Evolutionary conservation across 2,797 vertebrate species (phyloP).

Genomic region (Petrocephalus sullivani): DNA sequence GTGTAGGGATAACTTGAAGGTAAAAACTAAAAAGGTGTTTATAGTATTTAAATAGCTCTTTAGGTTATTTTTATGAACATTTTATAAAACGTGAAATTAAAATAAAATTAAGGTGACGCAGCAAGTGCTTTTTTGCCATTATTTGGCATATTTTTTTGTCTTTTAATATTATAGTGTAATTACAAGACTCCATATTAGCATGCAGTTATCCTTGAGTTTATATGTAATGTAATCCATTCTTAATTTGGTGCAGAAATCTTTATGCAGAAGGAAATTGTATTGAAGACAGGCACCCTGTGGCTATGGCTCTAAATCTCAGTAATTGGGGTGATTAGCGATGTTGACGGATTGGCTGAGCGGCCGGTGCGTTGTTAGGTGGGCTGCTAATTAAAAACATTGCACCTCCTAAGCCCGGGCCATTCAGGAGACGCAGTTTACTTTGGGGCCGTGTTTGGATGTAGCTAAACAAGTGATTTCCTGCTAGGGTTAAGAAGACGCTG

Average conservation of each 20-base stretch:
- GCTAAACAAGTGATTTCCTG: conserved; percentile 38
- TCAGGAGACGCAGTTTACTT: conserved; percentile 28
- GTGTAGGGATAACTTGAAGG: neutral
- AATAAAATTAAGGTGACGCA: neutral
- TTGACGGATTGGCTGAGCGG: conserved; percentile 31
- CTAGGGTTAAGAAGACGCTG: conserved; percentile 22
- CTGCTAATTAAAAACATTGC: conserved; percentile 42
- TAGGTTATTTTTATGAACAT: neutral
- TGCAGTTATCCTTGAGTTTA: neutral
- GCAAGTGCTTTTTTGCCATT: neutral
- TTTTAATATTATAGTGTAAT: neutral
- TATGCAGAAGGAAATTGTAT: neutral
- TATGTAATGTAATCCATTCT: neutral
- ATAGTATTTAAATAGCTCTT: neutral
- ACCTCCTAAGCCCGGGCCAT: conserved; percentile 32
- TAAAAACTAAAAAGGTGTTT: neutral
- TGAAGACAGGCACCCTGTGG: conserved; percentile 22
- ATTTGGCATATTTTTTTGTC: neutral
- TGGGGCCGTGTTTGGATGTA: conserved; percentile 27
- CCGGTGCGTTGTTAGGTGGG: conserved; percentile 19
- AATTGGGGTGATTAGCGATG: conserved; percentile 30
- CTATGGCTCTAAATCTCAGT: conserved; percentile 27
- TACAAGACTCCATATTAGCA: neutral
- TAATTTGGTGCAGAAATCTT: conserved; percentile 6
- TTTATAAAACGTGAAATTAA: neutral